Evolutionary conservation across 2,888 invertebrate species (phyloP).

Genomic region (Ecdyonurus torrentis): DNA sequence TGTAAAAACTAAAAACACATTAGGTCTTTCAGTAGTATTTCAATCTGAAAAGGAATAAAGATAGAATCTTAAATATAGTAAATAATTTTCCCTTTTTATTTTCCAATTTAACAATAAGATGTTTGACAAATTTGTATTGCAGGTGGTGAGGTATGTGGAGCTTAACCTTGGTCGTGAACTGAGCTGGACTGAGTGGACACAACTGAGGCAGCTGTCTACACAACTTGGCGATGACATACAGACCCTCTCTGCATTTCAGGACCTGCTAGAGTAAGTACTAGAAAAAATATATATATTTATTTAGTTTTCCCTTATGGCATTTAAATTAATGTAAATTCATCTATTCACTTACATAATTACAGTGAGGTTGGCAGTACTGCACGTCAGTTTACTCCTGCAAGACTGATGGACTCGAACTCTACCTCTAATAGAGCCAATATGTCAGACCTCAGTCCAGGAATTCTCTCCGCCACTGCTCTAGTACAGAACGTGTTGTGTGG

Average conservation of each 20-base stretch:
- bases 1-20: no score
- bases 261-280: constrained; percentile 10
- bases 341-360: not conserved
- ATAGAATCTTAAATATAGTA: not conserved
- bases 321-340: not conserved
- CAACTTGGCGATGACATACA: constrained; percentile 8
- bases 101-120: no score
- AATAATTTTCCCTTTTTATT: no score
- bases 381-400: not conserved
- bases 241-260: constrained; percentile 10
- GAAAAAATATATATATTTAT: not conserved
- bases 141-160: constrained; percentile 10
- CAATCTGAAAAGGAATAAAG: not conserved
- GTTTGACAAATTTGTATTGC: constrained; percentile 4
- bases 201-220: constrained; percentile 8
- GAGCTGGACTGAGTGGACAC: constrained; percentile 11
- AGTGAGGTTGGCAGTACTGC: not conserved
- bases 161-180: constrained; percentile 12
- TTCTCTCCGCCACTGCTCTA: not conserved
- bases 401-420: not conserved
- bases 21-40: not conserved
- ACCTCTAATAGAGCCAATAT: not conserved
- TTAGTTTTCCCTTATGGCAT: not conserved
- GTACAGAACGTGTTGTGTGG: constrained; percentile 11
- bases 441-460: not conserved